phyloP scores from a whole-genome alignment of 2,888 invertebrate genomes.

The Tigriopus californicus region DNA sequence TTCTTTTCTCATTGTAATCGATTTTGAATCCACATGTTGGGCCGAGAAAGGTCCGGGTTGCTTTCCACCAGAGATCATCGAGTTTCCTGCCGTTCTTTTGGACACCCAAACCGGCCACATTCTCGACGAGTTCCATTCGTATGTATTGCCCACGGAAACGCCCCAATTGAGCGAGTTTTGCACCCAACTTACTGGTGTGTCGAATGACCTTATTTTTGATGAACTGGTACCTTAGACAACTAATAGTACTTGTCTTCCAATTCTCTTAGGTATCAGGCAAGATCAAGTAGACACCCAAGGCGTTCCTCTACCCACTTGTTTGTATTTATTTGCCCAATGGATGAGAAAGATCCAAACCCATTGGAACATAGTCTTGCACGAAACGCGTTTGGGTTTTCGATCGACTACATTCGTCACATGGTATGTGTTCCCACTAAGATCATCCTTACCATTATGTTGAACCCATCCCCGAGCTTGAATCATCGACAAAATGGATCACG shows the following conservation, averaged over 20 bases:
- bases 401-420: no score
- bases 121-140: conserved; percentile 1
- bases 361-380: no score
- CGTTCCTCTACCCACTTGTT: conserved; percentile 32
- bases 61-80: conserved; percentile 15
- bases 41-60: not conserved
- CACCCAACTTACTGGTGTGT: conserved; percentile 32
- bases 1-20: not conserved
- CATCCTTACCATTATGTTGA: no score
- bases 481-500: no score
- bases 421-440: no score
- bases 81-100: conserved; percentile 6
- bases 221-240: no score
- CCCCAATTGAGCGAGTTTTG: conserved; percentile 1
- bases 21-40: conserved; percentile 14
- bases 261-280: no score
- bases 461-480: no score
- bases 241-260: no score
- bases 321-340: conserved; percentile 38
- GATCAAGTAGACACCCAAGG: conserved; percentile 34
- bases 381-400: no score
- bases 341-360: conserved; percentile 32
- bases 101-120: not conserved
- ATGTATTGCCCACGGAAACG: conserved; percentile 8
- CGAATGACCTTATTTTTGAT: no score